Evolutionary conservation across 2,888 invertebrate genomes (phyloP).

Genomic region (Papilio gigon): DNA sequence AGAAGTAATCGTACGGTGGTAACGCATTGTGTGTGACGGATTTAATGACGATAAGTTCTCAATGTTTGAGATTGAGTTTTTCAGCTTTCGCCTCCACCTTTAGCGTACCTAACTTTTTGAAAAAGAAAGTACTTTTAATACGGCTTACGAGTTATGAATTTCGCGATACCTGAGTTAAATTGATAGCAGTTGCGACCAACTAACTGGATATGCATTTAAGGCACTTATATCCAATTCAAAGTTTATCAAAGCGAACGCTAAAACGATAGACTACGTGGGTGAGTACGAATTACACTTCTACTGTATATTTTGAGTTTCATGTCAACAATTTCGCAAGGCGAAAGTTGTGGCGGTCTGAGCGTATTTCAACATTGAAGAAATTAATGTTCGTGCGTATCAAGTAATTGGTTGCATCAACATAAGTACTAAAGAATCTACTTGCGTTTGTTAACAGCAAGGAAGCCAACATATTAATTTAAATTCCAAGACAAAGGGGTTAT

Average conservation of each 20-base stretch:
- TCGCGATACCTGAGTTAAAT: slow-evolving; percentile 5
- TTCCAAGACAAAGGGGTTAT: too few species aligned
- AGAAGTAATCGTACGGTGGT: background rate
- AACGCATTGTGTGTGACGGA: background rate
- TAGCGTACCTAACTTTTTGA: background rate
- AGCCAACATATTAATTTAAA: background rate
- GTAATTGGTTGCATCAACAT: slow-evolving; percentile 14
- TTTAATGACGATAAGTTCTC: background rate
- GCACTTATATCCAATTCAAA: slow-evolving; percentile 34
- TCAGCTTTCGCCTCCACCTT: background rate
- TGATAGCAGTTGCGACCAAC: slow-evolving; percentile 21
- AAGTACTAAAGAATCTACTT: background rate
- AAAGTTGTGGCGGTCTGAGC: background rate
- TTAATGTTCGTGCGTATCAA: background rate
- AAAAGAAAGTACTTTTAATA: slow-evolving; percentile 21
- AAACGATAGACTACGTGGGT: slow-evolving; percentile 27
- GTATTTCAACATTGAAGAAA: slow-evolving; percentile 31
- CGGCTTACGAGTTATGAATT: slow-evolving; percentile 3
- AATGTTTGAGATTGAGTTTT: background rate
- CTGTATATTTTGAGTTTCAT: slow-evolving; percentile 25
- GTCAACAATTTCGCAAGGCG: slow-evolving; percentile 29
- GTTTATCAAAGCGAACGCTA: slow-evolving; percentile 27
- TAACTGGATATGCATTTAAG: slow-evolving; percentile 29
- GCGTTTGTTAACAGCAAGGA: background rate
- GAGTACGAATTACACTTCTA: slow-evolving; percentile 24